Evolutionary conservation across 2,888 invertebrate species (phyloP), one percentile per base, ranked within the genome.

Genomic region (Acronicta aceris): DNA sequence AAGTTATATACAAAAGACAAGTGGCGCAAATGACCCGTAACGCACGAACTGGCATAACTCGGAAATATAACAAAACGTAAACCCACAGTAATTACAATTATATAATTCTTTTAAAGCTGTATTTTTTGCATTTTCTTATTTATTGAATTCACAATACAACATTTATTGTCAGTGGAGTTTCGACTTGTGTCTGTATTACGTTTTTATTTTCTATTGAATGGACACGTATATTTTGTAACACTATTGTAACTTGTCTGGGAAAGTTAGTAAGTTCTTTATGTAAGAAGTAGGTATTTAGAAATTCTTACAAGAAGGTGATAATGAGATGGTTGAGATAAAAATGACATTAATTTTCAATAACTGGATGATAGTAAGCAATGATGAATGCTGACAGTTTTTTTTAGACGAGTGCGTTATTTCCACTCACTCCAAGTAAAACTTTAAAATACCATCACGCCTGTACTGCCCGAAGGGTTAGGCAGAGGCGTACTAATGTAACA

Each of bases 21-120:
- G 61, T 72, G 67, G 27, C 63, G 50, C 65, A 65, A 74, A 61
- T 74, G 71, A 78, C 70, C 77, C 78, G 75, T 62, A 66, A 71
- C 65, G 59, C 70, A 60, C 66, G 70, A 72, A 65, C 52, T 65
- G 64, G 27, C 55, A 66, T 60, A 77, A 74, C 64, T 42, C 57
- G 43, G 33, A 42, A n/a, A 55, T 64, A 50, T 57, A 40, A 47
- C 17, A 46, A 69, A 66, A 65, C 64, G 56, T 5, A 36, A 43
- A 12, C 10, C 13, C n/a, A 53, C 45, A 60, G 51, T 57, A 59
- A 61, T 65, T 54, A 38, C 42, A 8, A n/a, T 69, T 61, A 59
- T 38, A 52, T 67, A 55, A 73, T 42, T 30, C 25, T 49, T 70
- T 57, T 49, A 16, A 45, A 33, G 25, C 41, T 51, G 38, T 40